Percentiles rank a stretch among this genome's conserved stretches.
These are phyloP conservation scores for Euproctis similis DNA, from an alignment of 2,888 invertebrate species.

Conservation along the genomic window DNA sequence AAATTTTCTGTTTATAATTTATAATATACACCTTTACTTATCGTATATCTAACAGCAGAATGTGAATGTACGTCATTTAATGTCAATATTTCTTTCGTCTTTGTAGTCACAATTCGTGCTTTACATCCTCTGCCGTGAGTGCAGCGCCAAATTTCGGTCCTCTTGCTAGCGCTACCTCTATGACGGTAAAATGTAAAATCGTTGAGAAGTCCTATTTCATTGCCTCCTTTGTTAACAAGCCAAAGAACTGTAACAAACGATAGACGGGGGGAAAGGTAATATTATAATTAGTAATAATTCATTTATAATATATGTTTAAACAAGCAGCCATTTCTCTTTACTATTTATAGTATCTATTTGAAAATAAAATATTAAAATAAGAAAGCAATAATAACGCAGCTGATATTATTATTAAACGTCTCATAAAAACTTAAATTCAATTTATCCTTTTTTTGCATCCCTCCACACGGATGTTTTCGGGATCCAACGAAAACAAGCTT, in stretches of 20 bases:
- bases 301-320: no score
- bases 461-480: no score
- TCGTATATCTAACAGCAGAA: background rate
- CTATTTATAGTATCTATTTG: no score
- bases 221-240: constrained; percentile 2
- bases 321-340: no score
- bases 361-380: no score
- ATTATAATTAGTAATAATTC: no score
- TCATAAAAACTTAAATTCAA: no score
- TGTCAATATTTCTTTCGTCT: background rate
- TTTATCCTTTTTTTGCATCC: no score
- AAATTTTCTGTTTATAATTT: constrained; percentile 2
- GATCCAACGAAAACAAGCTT: no score
- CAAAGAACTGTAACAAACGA: constrained; percentile 2
- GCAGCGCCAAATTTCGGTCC: constrained; percentile 3
- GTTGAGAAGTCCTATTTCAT: constrained; percentile 4
- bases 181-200: constrained; percentile 3
- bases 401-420: no score
- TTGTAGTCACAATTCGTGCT: constrained; percentile 1
- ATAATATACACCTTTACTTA: constrained; percentile 2
- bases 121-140: constrained; percentile 3
- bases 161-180: background rate
- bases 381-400: no score
- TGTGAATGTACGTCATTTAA: constrained; percentile 2
- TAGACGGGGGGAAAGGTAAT: no score